Evolutionary conservation across 2,888 invertebrate genomes (phyloP), one percentile per base, ranked within the genome.

Genomic region (Myopa tessellatipennis): DNA sequence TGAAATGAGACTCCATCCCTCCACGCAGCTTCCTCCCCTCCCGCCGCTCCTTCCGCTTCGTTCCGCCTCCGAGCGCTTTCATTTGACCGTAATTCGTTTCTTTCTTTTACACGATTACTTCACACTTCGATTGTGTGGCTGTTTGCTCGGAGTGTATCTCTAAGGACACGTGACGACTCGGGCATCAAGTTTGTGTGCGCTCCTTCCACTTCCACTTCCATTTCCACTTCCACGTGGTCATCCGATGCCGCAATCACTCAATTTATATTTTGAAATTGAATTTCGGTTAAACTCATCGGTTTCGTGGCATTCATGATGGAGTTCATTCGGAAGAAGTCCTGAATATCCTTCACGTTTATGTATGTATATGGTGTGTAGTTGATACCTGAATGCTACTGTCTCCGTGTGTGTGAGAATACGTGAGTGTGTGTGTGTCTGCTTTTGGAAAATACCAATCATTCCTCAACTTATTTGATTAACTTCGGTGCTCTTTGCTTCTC

Each of bases 261-360:
- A 78, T 79, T 79, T 80, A 78, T 80, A 76, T 76, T 77, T 77
- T 74, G 74, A 79, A 80, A 80, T 80, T 80, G 79, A 79, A 76
- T 80, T 78, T 75, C 72, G 73, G 60, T 69, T 74, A 8, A 60
- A 74, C 52, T 74, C 69, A 77, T 73, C 74, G 69, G 34, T 6
- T 65, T 65, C 14, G 36, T 65, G 16, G 7, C 12, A 14, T 34
- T 36, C 34, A 7, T 14, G 65, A 65, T 36, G 36, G 40, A 40
- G 40, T 4, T 40, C 40, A 4, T 4, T 40, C 40, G 40, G 40
- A 40, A 18, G 8, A 61, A n/a, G 61, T 26, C 26, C 8, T 26
- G n/a, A 26, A 26, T 7, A 61, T 61, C 61, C 26, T 61, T 26
- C 16, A n/a, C 58, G 58, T 7, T 58, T 4, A n/a, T 61, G 26